Percentiles rank a stretch among this genome's conserved stretches.
Evolutionary conservation across 2,888 invertebrate genomes (phyloP).

Genomic region (Synanthedon tipuliformis): DNA sequence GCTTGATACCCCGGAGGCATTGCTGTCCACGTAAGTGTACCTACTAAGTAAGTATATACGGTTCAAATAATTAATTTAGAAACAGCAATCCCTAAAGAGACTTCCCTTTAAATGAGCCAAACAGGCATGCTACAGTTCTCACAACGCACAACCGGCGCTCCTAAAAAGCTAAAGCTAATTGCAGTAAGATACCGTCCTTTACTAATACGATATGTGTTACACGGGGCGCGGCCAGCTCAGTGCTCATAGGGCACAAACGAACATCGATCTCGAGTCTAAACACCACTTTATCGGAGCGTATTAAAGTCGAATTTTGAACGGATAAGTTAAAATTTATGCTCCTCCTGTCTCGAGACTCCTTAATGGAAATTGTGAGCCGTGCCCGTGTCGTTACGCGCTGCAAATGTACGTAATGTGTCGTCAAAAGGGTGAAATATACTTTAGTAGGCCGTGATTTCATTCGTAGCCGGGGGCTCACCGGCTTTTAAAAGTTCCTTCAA

Average conservation of each 20-base stretch:
- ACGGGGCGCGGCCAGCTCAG: conserved; percentile 43
- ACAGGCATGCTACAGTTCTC: conserved; percentile 5
- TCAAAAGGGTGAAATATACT: conserved; percentile 69
- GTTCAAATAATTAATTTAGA: no score
- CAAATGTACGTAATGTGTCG: conserved; percentile 69
- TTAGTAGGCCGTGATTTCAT: conserved; percentile 62
- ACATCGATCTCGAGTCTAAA: conserved; percentile 9
- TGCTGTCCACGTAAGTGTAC: no score
- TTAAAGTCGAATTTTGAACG: conserved; percentile 32
- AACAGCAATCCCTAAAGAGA: not conserved
- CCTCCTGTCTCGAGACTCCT: conserved; percentile 36
- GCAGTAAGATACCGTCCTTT: conserved; percentile 66
- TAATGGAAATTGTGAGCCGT: conserved; percentile 69
- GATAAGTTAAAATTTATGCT: conserved; percentile 31
- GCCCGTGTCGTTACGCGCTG: conserved; percentile 66
- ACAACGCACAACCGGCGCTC: conserved; percentile 36
- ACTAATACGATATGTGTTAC: conserved; percentile 67
- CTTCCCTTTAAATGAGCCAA: conserved; percentile 6
- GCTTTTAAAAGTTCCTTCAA: conserved; percentile 55
- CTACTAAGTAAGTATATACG: not conserved
- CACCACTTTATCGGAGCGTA: conserved; percentile 11
- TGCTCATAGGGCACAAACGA: conserved; percentile 29
- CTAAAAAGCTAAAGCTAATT: conserved; percentile 64
- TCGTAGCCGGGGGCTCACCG: conserved; percentile 42
- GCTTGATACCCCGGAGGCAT: no score